A percentile compares a stretch with the other conserved stretches of the same genome.
Evolutionary conservation across 2,888 invertebrate species (phyloP).

Genomic region (Diaperis boleti): DNA sequence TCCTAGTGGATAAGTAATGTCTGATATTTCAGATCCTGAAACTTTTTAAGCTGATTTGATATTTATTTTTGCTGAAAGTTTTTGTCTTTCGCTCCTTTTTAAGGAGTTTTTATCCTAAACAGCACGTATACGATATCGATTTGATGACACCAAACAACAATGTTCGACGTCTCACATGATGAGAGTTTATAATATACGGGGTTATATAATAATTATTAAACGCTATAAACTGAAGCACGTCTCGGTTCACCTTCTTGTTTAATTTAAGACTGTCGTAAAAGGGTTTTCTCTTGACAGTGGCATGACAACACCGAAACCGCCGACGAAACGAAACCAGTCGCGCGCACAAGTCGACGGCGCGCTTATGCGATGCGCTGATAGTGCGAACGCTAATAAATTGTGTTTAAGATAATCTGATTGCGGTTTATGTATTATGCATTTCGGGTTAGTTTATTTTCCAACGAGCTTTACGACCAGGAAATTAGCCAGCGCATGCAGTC

Average conservation of each 20-base stretch:
- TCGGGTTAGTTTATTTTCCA: slow-evolving; percentile 36
- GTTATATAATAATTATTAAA: slow-evolving; percentile 51
- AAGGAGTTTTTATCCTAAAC: too few species aligned
- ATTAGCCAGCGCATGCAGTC: slow-evolving; percentile 36
- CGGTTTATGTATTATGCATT: slow-evolving; percentile 38
- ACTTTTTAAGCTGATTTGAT: too few species aligned
- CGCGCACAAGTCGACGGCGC: not conserved
- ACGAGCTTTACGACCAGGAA: slow-evolving; percentile 35
- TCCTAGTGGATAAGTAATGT: too few species aligned
- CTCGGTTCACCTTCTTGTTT: slow-evolving; percentile 48
- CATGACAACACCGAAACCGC: slow-evolving; percentile 17
- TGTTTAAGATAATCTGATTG: slow-evolving; percentile 36
- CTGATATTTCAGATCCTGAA: too few species aligned
- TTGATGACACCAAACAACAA: slow-evolving; percentile 4
- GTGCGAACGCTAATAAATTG: slow-evolving; percentile 33
- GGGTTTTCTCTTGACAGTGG: slow-evolving; percentile 42
- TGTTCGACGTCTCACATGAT: slow-evolving; percentile 11
- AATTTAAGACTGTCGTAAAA: slow-evolving; percentile 52
- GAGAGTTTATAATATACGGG: slow-evolving; percentile 42
- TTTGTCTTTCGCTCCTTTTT: too few species aligned
- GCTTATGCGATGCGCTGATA: slow-evolving; percentile 32
- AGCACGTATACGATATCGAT: not conserved
- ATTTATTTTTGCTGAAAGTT: too few species aligned
- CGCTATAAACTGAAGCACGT: slow-evolving; percentile 49
- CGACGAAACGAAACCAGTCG: slow-evolving; percentile 22